Conservation (phyloP, 1,140 invertebrate genomes). For the Diuraphis noxia region DNA sequence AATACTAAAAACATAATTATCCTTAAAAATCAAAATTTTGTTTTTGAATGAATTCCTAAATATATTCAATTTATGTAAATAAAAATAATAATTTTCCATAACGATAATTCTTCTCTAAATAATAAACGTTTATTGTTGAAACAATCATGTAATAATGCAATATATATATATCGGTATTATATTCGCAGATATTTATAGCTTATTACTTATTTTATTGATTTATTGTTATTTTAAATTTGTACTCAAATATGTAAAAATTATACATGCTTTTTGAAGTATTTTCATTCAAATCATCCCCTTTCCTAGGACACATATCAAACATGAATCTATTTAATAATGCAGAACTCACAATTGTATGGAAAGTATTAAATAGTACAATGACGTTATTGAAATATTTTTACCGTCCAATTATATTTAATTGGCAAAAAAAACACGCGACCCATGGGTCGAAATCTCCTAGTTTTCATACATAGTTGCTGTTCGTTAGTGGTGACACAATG, state of each 20-base stretch:
- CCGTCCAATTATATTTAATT: slow-evolving; percentile 42
- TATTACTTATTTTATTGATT: slow-evolving; percentile 9
- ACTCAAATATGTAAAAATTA: not conserved
- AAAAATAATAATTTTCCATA: not conserved
- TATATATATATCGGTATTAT: not conserved
- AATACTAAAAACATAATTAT: not conserved
- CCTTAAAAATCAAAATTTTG: not conserved
- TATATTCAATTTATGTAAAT: not conserved
- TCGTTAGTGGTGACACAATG: slow-evolving; percentile 2
- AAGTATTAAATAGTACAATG: not conserved
- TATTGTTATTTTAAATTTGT: not conserved
- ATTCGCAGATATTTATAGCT: not conserved
- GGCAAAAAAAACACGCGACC: not conserved
- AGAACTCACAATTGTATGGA: not conserved
- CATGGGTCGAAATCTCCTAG: not conserved
- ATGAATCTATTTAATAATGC: slow-evolving; percentile 9
- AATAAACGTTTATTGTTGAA: not conserved
- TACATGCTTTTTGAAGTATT: slow-evolving; percentile 32
- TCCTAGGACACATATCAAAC: not conserved
- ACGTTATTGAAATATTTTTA: slow-evolving; percentile 28
- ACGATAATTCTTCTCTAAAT: not conserved
- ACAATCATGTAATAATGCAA: not conserved
- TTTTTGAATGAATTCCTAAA: not conserved
- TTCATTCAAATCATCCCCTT: not conserved
- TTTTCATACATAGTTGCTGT: not conserved